Conservation (phyloP, 1,140 invertebrate species). For the Temnothorax nylanderi region DNA sequence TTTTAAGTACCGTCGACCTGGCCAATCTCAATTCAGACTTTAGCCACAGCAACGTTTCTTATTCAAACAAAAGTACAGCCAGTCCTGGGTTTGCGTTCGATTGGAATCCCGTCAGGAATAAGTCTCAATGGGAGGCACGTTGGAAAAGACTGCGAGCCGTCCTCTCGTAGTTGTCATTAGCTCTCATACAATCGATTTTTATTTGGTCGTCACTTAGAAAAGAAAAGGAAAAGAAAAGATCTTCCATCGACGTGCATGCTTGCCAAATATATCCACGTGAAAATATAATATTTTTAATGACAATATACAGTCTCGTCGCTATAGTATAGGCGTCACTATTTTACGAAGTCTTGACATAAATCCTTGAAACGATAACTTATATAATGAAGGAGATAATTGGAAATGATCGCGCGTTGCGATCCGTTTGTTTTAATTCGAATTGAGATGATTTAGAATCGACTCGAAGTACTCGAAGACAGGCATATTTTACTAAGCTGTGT, state of each 20-base stretch:
- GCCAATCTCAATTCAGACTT: slow-evolving; percentile 57
- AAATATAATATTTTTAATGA: slow-evolving; percentile 79
- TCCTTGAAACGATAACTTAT: slow-evolving; percentile 53
- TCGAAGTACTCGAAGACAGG: slow-evolving; percentile 22
- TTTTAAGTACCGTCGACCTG: slow-evolving; percentile 72
- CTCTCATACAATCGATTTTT: slow-evolving; percentile 41
- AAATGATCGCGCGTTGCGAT: slow-evolving; percentile 35
- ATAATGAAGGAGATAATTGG: slow-evolving; percentile 20
- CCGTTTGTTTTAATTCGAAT: slow-evolving; percentile 44
- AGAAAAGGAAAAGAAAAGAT: slow-evolving; percentile 45
- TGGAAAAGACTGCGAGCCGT: slow-evolving; percentile 78
- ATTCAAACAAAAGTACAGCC: slow-evolving; percentile 46
- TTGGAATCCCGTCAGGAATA: slow-evolving; percentile 69
- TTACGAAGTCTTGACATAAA: slow-evolving; percentile 53
- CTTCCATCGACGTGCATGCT: slow-evolving; percentile 74
- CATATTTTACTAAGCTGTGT: slow-evolving; percentile 41
- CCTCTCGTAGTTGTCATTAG: slow-evolving; percentile 77
- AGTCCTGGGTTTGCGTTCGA: slow-evolving; percentile 64
- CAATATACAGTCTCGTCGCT: slow-evolving; percentile 79
- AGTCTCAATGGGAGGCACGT: slow-evolving; percentile 74
- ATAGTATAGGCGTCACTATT: slow-evolving; percentile 70
- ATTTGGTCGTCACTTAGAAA: slow-evolving; percentile 58
- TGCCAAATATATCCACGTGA: slow-evolving; percentile 76
- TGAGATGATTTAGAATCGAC: slow-evolving; percentile 45
- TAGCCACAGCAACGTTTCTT: slow-evolving; percentile 46